Conservation (phyloP, 2,113 vertebrate genomes). For the Sialia sialis region DNA sequence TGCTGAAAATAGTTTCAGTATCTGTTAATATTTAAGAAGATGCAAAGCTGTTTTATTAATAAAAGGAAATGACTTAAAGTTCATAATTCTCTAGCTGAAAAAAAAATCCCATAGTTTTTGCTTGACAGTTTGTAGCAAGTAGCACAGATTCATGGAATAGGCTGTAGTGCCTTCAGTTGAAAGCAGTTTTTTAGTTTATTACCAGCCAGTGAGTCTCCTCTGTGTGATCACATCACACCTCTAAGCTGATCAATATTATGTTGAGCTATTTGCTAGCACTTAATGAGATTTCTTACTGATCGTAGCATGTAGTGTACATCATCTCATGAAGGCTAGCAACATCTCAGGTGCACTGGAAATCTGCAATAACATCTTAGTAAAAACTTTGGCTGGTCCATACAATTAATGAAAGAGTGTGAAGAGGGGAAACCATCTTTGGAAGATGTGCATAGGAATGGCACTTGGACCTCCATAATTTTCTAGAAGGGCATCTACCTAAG, state of each 20-base stretch:
- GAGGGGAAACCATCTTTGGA: background rate
- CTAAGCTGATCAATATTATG: background rate
- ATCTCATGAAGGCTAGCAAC: background rate
- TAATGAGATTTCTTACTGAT: background rate
- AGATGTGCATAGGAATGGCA: background rate
- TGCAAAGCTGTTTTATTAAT: background rate
- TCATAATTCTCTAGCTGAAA: background rate
- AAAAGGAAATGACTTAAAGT: background rate
- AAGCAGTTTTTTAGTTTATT: background rate
- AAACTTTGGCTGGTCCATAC: background rate
- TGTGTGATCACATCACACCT: background rate
- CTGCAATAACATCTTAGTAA: background rate
- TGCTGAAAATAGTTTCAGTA: background rate
- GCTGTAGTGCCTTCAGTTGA: background rate
- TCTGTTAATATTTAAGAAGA: background rate
- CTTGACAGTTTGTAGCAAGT: background rate
- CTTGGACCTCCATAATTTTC: background rate
- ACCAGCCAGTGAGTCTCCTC: background rate
- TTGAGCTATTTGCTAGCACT: background rate
- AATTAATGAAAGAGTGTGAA: background rate
- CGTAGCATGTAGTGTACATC: background rate
- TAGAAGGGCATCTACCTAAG: background rate
- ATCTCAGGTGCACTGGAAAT: background rate
- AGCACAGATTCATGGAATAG: background rate
- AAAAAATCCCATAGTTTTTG: background rate